phyloP scores from a whole-genome alignment of 2,797 vertebrate genomes.

The Sebastes itinus region DNA sequence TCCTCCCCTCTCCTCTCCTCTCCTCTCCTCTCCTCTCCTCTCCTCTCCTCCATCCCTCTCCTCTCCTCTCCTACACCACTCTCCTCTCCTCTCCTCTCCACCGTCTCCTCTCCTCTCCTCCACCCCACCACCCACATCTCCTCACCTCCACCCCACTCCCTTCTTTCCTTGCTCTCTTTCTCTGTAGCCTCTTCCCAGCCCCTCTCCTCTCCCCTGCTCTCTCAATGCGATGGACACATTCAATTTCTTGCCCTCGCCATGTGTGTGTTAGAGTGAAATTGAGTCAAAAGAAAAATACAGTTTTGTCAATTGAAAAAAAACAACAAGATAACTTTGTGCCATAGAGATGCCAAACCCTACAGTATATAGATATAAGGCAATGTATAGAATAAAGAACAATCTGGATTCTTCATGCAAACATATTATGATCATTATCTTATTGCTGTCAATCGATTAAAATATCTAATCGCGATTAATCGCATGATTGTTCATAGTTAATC shows the following conservation, averaged over 20 bases:
- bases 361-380: no score
- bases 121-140: no score
- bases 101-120: no score
- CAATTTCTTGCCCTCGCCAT: constrained; percentile 8
- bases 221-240: constrained; percentile 51
- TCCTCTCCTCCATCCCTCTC: no score
- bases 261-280: constrained; percentile 24
- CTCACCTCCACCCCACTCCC: neutral
- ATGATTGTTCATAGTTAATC: no score
- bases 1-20: no score
- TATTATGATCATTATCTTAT: neutral
- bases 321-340: neutral
- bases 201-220: neutral
- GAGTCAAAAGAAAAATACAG: constrained; percentile 24
- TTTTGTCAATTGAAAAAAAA: neutral
- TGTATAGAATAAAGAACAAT: no score
- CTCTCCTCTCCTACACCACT: no score
- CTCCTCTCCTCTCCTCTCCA: no score
- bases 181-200: neutral
- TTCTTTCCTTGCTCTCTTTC: constrained; percentile 44
- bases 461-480: no score
- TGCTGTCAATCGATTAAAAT: no score
- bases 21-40: no score
- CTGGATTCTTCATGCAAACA: neutral
- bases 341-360: neutral